Percentiles rank a stretch among this genome's conserved stretches.
phyloP scores from a whole-genome alignment of 2,888 invertebrate genomes.

The Galerucella calmariensis region DNA sequence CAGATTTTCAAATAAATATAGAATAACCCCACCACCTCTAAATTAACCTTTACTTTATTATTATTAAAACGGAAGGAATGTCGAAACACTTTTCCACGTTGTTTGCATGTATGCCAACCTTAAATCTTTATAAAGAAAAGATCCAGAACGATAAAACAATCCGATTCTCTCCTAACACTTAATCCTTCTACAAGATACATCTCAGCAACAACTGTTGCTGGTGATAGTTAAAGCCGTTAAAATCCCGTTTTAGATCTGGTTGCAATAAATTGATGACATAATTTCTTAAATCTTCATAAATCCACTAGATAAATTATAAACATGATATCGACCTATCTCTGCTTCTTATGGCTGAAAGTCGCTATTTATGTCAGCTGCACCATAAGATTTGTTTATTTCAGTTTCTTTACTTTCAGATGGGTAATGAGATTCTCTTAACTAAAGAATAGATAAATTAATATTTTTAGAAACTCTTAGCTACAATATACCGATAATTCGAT shows the following conservation, averaged over 20 bases:
- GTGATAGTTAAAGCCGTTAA: background rate
- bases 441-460: too few species aligned
- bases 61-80: too few species aligned
- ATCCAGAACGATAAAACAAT: constrained; percentile 2
- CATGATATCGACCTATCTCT: background rate
- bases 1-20: too few species aligned
- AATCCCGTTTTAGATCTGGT: constrained; percentile 15
- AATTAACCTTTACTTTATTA: too few species aligned
- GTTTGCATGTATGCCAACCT: background rate
- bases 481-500: too few species aligned
- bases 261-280: constrained; percentile 18
- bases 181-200: background rate
- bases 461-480: too few species aligned
- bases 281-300: constrained; percentile 18
- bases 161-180: constrained; percentile 10
- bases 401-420: too few species aligned
- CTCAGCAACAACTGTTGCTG: constrained; percentile 16
- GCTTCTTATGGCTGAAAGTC: background rate
- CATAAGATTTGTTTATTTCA: background rate
- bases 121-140: background rate
- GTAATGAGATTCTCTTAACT: too few species aligned
- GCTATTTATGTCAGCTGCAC: background rate
- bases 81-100: too few species aligned
- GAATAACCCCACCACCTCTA: too few species aligned
- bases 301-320: constrained; percentile 1